Percentiles rank a stretch among this genome's conserved stretches.
Evolutionary conservation across 2,797 vertebrate species (phyloP).

Genomic region (Lacerta agilis): DNA sequence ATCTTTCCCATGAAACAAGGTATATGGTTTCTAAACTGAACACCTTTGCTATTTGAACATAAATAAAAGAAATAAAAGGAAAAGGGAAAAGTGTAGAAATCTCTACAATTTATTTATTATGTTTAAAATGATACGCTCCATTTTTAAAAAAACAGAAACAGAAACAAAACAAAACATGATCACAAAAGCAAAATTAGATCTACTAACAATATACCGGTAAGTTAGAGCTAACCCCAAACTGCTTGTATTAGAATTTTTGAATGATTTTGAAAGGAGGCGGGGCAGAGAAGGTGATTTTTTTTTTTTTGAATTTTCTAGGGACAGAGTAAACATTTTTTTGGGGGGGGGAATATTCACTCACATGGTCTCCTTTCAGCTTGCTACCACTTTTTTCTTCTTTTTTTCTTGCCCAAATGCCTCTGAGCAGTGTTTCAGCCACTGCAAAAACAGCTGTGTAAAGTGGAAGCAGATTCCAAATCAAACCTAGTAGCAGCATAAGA

Average conservation of each 20-base stretch:
- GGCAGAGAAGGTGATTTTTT: background rate
- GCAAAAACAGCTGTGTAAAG: background rate
- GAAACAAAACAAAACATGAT: background rate
- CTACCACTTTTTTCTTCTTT: background rate
- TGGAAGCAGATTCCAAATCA: background rate
- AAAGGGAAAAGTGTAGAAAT: background rate
- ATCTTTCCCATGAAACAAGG: background rate
- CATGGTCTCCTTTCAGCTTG: too few species aligned
- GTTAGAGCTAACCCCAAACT: background rate
- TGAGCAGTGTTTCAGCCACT: too few species aligned
- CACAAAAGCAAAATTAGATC: background rate
- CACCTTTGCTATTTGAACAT: background rate
- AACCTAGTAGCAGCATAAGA: background rate
- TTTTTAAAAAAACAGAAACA: background rate
- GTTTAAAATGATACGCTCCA: background rate
- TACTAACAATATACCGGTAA: background rate
- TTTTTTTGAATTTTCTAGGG: background rate
- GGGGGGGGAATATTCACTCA: background rate
- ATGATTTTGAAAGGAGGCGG: background rate
- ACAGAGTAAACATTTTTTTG: background rate
- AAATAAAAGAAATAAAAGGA: background rate
- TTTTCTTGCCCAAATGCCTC: background rate
- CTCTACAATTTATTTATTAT: too few species aligned
- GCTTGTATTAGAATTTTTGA: background rate
- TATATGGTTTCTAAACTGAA: background rate